Evolutionary conservation across 2,888 invertebrate genomes (phyloP), one percentile per base, ranked within the genome.

Genomic region (Caradrina clavipalpis): DNA sequence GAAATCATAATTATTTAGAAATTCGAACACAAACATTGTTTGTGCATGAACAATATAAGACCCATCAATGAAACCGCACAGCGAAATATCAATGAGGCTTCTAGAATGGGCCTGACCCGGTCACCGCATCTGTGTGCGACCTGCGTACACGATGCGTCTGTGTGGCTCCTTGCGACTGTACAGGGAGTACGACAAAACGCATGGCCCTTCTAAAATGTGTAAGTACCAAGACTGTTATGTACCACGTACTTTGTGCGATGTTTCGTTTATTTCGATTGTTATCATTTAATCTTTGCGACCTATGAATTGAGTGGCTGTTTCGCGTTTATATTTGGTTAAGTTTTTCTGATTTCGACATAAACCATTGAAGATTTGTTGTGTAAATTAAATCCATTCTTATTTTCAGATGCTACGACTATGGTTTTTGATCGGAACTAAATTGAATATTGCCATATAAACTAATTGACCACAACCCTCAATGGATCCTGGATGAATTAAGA

Each of bases 41-140:
- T 68, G 76, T 69, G 69, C 70, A 84, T 63, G 73, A 85, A 82
- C 78, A 85, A 82, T 80, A 86, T 81, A 81, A 86, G 88, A 89
- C 88, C 74, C 89, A 92, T 95, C 92, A 94, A 95, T 95, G 95
- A 90, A 92, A 89, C 87, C 87, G 90, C 93, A 91, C 89, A 89
- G 92, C 92, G 87, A 93, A 94, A 94, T 92, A 94, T 95, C 95
- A 95, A 95, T 95, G 95, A 92, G 91, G 90, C 89, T 90, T 90
- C 91, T 92, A 94, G 93, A 93, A 93, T 91, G 94, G 88, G 90
- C 83, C 84, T 92, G 94, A 93, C 93, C 94, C 90, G 94, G 93
- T 93, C 94, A 92, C 45, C 67, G 87, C 81, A 86, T 68, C 69
- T 90, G 94, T 93, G 94, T 90, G 93, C 87, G 87, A 73, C 72